Evolutionary conservation across 2,888 invertebrate genomes (phyloP), one percentile per base, ranked within the genome.

Genomic region (Cerastoderma edule): DNA sequence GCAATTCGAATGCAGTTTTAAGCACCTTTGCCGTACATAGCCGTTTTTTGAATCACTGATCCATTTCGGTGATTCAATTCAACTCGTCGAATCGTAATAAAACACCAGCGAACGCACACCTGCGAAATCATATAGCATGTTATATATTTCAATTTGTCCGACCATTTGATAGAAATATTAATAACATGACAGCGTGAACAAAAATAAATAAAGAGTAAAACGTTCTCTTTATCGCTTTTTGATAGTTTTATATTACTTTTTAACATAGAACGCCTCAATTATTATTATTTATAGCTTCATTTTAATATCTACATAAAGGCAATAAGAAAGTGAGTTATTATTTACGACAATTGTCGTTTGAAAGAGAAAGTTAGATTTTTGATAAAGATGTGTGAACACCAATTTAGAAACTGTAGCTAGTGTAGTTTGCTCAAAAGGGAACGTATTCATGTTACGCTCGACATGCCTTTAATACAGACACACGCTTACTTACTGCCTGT

Each of bases 351-450:
- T 2, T 16, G 2, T 39, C n/a, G 6, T 56, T 53, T 53, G 27
- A 19, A 44, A 32, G 30, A 56, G 35, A 72, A 22, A 44, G 65
- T 44, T 22, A 44, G 66, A 68, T 66, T 72, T 44, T 63, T 72
- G 56, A 72, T 66, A 65, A 72, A 72, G 65, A 66, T 65, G 66
- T 72, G n/a, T n/a, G n/a, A n/a, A n/a, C n/a, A n/a, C n/a, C n/a
- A n/a, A n/a, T n/a, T n/a, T n/a, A n/a, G n/a, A n/a, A n/a, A n/a
- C n/a, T n/a, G n/a, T n/a, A n/a, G n/a, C n/a, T n/a, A n/a, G n/a
- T n/a, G n/a, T n/a, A n/a, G n/a, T n/a, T n/a, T n/a, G n/a, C n/a
- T n/a, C n/a, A n/a, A n/a, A n/a, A n/a, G n/a, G n/a, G n/a, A n/a
- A n/a, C n/a, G n/a, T n/a, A n/a, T n/a, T n/a, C n/a, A n/a, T n/a